Percentiles rank a stretch among this genome's conserved stretches.
phyloP scores from a whole-genome alignment of 2,888 invertebrate genomes.

The Drosophila picticornis region DNA sequence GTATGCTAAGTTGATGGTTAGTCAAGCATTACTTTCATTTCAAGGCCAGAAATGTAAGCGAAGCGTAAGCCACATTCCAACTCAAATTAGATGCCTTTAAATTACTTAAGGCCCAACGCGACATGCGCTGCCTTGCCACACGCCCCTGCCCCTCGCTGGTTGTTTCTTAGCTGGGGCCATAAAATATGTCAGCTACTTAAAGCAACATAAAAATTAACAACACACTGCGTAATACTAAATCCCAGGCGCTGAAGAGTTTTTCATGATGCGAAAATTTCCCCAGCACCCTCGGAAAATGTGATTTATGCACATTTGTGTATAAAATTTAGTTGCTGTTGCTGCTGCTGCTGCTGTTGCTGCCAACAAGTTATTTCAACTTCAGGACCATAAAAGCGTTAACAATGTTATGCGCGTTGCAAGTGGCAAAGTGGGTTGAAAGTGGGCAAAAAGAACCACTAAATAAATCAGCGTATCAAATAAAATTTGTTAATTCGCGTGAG shows the following conservation, averaged over 20 bases:
- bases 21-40: constrained; percentile 35
- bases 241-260: constrained; percentile 15
- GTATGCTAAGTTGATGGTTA: constrained; percentile 9
- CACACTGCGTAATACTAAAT: constrained; percentile 51
- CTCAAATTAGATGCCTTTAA: constrained; percentile 57
- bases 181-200: constrained; percentile 67
- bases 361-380: constrained; percentile 61
- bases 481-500: constrained; percentile 26
- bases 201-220: constrained; percentile 63
- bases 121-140: neutral
- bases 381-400: constrained; percentile 65
- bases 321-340: constrained; percentile 48
- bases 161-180: constrained; percentile 30
- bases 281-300: constrained; percentile 26
- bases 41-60: constrained; percentile 22
- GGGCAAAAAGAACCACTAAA: constrained; percentile 48
- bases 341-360: constrained; percentile 6
- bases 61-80: constrained; percentile 51
- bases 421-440: constrained; percentile 5
- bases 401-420: constrained; percentile 53
- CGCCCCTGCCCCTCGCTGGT: neutral
- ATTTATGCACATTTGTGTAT: constrained; percentile 63
- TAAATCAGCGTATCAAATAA: constrained; percentile 56
- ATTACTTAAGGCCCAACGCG: constrained; percentile 48
- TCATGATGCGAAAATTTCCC: constrained; percentile 9